Conservation (phyloP, 2,888 invertebrate species). For the Formica aserva region DNA sequence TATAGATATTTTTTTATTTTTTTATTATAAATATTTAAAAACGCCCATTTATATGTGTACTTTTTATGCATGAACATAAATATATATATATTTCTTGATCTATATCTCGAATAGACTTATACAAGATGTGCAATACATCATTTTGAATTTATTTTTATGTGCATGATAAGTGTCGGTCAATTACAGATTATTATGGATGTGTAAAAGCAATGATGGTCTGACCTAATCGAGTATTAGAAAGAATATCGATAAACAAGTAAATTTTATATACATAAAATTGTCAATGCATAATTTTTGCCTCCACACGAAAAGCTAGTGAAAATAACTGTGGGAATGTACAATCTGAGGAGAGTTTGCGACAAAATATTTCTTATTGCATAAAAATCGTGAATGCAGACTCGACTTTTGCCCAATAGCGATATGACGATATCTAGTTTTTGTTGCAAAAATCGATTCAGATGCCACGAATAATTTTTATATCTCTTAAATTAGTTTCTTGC, state of each 20-base stretch:
- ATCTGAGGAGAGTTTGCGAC: background rate
- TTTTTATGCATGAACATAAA: conserved; percentile 74
- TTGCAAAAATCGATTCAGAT: conserved; percentile 50
- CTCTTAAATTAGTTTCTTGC: conserved; percentile 60
- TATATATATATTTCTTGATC: conserved; percentile 71
- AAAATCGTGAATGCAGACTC: background rate
- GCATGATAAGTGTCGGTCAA: conserved; percentile 48
- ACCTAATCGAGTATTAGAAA: conserved; percentile 46
- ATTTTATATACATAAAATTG: conserved; percentile 66
- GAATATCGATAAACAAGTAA: conserved; percentile 44
- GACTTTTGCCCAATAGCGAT: conserved; percentile 29
- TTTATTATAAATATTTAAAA: conserved; percentile 85
- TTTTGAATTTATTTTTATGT: conserved; percentile 71
- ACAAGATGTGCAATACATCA: conserved; percentile 69
- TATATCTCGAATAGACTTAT: conserved; percentile 72
- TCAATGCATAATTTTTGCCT: conserved; percentile 48
- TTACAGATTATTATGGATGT: conserved; percentile 57
- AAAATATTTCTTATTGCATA: background rate
- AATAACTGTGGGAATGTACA: conserved; percentile 28
- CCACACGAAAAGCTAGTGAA: conserved; percentile 30
- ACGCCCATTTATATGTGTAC: conserved; percentile 75
- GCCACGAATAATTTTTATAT: conserved; percentile 53
- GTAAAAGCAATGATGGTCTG: conserved; percentile 56
- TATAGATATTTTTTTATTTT: conserved; percentile 72
- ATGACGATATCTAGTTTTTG: conserved; percentile 28